A percentile compares a stretch with the other conserved stretches of the same genome.
These are phyloP conservation scores for Carassius carassius DNA, from an alignment of 2,113 vertebrate genomes.

Conservation along the genomic window DNA sequence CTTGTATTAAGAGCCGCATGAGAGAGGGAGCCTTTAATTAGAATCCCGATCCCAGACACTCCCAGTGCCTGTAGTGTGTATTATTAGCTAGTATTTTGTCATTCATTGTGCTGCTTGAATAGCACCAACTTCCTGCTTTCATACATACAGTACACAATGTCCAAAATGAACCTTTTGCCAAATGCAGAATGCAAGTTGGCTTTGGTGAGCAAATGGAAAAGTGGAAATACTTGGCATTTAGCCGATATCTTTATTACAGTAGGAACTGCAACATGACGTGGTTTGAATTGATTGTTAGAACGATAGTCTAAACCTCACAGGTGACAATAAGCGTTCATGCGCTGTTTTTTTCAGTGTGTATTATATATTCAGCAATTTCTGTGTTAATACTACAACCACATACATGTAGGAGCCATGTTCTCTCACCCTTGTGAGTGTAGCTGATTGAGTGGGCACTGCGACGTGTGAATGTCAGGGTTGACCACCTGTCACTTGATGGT, in stretches of 20 bases:
- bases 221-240: not conserved
- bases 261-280: not conserved
- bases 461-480: conserved; percentile 15
- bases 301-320: not conserved
- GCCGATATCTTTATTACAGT: not conserved
- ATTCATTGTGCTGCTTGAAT: not conserved
- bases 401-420: not conserved
- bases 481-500: conserved; percentile 27
- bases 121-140: not conserved
- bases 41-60: not conserved
- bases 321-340: not conserved
- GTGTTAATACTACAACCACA: conserved; percentile 10
- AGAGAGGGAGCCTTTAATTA: conserved; percentile 1
- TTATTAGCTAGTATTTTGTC: not conserved
- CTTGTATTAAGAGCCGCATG: not conserved
- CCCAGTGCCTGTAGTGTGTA: not conserved
- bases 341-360: not conserved
- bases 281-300: not conserved
- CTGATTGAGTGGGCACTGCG: conserved; percentile 8
- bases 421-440: not conserved
- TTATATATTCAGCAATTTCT: not conserved
- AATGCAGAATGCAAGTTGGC: not conserved
- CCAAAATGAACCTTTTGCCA: not conserved
- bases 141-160: not conserved
- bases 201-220: not conserved